Conservation (phyloP, 2,113 vertebrate species). For the Perca flavescens region DNA sequence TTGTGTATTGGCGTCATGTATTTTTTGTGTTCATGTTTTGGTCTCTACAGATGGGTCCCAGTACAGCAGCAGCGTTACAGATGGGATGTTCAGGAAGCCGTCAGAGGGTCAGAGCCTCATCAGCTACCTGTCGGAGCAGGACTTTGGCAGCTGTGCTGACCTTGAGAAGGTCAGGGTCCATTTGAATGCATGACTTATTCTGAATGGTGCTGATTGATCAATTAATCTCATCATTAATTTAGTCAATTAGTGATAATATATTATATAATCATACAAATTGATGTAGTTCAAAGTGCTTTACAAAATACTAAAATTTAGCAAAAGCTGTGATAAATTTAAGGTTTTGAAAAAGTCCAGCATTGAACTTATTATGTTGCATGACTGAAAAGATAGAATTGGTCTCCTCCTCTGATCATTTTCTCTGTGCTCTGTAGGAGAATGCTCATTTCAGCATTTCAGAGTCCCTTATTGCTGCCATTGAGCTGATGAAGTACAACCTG, state of each 20-base stretch:
- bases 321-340: background rate
- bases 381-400: background rate
- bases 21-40: conserved; percentile 14
- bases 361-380: background rate
- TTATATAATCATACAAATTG: background rate
- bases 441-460: conserved; percentile 99
- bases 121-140: conserved; percentile 99
- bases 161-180: conserved; percentile 91
- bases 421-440: conserved; percentile 88
- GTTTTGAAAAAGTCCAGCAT: background rate
- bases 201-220: background rate
- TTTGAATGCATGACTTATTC: background rate
- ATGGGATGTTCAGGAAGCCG: conserved; percentile 96
- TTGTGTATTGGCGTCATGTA: background rate
- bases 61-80: conserved; percentile 81
- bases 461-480: conserved; percentile 97
- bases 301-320: background rate
- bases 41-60: conserved; percentile 86
- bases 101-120: conserved; percentile 98
- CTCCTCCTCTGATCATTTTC: background rate
- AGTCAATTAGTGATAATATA: background rate
- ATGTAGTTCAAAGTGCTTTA: background rate
- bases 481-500: conserved; percentile 99
- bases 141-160: conserved; percentile 99
- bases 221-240: background rate